Conservation (phyloP, 2,113 vertebrate species). For the Balaeniceps rex region DNA sequence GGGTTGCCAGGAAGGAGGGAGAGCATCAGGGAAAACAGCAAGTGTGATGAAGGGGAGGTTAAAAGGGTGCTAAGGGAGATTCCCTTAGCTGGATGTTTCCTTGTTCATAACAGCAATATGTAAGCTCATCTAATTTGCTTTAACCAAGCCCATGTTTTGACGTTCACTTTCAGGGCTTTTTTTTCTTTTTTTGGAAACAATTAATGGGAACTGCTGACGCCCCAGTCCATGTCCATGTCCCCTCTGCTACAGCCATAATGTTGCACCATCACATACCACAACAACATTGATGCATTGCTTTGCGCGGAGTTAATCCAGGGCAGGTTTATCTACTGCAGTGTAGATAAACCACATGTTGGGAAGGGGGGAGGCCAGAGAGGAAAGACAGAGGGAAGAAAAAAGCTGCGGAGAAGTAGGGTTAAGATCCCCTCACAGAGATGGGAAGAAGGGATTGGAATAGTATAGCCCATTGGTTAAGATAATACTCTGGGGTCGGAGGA, state of each 20-base stretch:
- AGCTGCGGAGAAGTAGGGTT: background rate
- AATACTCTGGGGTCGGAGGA: background rate
- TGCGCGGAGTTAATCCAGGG: background rate
- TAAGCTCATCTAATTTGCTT: background rate
- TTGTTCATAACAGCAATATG: background rate
- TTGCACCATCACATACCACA: rapidly evolving
- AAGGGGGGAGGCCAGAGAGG: background rate
- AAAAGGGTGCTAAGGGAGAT: background rate
- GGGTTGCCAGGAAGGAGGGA: background rate
- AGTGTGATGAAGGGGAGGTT: background rate
- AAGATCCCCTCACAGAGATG: background rate
- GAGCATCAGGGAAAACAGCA: background rate
- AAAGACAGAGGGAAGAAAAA: background rate
- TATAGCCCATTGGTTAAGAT: background rate
- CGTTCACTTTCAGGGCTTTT: background rate
- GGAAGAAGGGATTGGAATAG: background rate
- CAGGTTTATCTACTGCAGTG: background rate
- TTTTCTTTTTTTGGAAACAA: background rate
- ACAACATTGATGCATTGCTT: background rate
- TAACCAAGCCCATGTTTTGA: background rate
- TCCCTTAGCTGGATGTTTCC: background rate
- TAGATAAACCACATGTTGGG: rapidly evolving
- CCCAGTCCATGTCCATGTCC: background rate
- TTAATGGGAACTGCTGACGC: background rate
- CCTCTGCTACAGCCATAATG: background rate